A percentile compares a stretch with the other conserved stretches of the same genome.
Evolutionary conservation across 2,888 invertebrate genomes (phyloP).

Genomic region (Eretmocerus hayati): DNA sequence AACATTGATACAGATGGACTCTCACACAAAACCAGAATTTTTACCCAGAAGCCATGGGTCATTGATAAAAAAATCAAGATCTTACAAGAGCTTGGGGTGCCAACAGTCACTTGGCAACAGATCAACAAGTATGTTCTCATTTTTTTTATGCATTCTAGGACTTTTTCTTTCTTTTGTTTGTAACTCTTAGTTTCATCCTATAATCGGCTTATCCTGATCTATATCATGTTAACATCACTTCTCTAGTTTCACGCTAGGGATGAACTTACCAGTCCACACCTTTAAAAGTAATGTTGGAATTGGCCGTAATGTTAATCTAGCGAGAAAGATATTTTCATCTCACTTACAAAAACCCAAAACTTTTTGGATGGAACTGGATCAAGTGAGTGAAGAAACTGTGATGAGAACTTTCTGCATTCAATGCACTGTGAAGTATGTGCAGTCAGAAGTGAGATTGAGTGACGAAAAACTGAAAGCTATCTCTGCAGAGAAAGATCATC

Average conservation of each 20-base stretch:
- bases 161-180: background rate
- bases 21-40: conserved; percentile 8
- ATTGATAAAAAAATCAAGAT: conserved; percentile 29
- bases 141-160: no score
- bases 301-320: conserved; percentile 30
- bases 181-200: conserved; percentile 6
- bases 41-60: conserved; percentile 2
- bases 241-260: conserved; percentile 39
- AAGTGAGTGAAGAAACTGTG: conserved; percentile 28
- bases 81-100: conserved; percentile 32
- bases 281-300: conserved; percentile 46
- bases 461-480: conserved; percentile 37
- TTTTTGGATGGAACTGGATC: conserved; percentile 3
- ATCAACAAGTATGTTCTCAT: conserved; percentile 23
- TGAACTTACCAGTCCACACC: conserved; percentile 38
- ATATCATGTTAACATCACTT: background rate
- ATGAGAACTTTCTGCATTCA: conserved; percentile 37
- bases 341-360: conserved; percentile 5
- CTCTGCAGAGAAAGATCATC: conserved; percentile 40
- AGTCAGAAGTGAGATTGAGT: conserved; percentile 43
- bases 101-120: conserved; percentile 10
- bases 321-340: conserved; percentile 21
- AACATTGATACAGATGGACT: conserved; percentile 7
- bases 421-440: conserved; percentile 41
- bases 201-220: conserved; percentile 5